A percentile compares a stretch with the other conserved stretches of the same genome.
These are phyloP conservation scores for Mechanitis mazaeus DNA, from an alignment of 2,888 invertebrate species.

Conservation along the genomic window DNA sequence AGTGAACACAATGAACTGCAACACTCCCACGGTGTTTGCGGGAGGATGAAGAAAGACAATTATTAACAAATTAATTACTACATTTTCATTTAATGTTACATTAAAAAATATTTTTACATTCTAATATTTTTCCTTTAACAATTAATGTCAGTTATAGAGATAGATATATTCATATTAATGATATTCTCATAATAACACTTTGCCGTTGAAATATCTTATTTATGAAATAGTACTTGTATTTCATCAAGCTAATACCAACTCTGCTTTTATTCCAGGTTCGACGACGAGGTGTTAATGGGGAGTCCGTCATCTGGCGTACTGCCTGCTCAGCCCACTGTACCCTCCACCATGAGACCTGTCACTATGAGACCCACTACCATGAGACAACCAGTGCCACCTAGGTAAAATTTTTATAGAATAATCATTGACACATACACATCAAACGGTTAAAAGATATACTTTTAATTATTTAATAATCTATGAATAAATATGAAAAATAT, in stretches of 20 bases:
- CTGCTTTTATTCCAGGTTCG: slow-evolving; percentile 51
- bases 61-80: background rate
- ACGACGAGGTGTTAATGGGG: slow-evolving; percentile 53
- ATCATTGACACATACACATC: too few relatives aligned
- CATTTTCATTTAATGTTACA: background rate
- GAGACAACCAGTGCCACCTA: slow-evolving; percentile 15
- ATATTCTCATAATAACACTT: too few relatives aligned
- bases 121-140: background rate
- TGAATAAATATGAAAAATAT: too few relatives aligned
- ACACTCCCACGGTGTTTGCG: slow-evolving; percentile 4
- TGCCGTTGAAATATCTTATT: too few relatives aligned
- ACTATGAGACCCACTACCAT: slow-evolving; percentile 32
- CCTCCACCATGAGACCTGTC: slow-evolving; percentile 30
- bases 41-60: background rate
- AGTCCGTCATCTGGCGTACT: slow-evolving; percentile 45
- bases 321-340: slow-evolving; percentile 39
- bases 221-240: too few relatives aligned
- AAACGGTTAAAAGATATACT: too few relatives aligned
- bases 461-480: too few relatives aligned
- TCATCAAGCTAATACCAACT: too few relatives aligned
- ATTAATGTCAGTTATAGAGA: too few relatives aligned
- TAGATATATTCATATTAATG: too few relatives aligned
- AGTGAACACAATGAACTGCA: background rate
- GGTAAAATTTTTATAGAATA: slow-evolving; percentile 19
- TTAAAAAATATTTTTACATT: background rate